Conservation (phyloP, 1,140 invertebrate genomes). For the Trichonephila clavipes region DNA sequence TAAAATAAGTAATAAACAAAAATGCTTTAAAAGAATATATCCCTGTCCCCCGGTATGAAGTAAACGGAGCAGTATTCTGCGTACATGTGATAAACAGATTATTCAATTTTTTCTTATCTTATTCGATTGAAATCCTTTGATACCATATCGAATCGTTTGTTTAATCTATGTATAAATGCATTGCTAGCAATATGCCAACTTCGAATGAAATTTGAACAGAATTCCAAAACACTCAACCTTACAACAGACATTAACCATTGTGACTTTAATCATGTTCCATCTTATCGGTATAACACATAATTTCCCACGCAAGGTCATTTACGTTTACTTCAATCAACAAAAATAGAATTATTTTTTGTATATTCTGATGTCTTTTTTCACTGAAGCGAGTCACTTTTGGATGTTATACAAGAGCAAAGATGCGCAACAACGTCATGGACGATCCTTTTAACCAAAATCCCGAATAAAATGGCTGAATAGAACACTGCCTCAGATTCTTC, state of each 20-base stretch:
- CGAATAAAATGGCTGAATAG: not conserved
- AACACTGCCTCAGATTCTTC: not conserved
- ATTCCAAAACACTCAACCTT: not conserved
- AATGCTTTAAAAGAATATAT: too few relatives aligned
- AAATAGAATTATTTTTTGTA: not conserved
- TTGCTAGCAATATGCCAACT: not conserved
- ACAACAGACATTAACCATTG: not conserved
- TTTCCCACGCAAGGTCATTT: not conserved
- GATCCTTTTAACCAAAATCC: constrained; percentile 11
- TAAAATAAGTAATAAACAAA: too few relatives aligned
- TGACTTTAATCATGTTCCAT: not conserved
- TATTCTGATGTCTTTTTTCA: not conserved
- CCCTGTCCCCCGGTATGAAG: too few relatives aligned
- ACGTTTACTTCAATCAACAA: not conserved
- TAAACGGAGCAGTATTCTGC: too few relatives aligned
- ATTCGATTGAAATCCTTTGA: too few relatives aligned
- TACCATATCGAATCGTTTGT: too few relatives aligned
- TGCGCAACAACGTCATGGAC: not conserved
- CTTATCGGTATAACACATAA: not conserved
- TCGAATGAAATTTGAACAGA: not conserved
- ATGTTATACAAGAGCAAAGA: not conserved
- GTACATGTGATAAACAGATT: too few relatives aligned
- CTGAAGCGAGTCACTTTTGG: not conserved
- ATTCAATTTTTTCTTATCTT: too few relatives aligned
- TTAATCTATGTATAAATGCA: too few relatives aligned